Evolutionary conservation across 2,888 invertebrate species (phyloP).

Genomic region (Cantharis lateralis): DNA sequence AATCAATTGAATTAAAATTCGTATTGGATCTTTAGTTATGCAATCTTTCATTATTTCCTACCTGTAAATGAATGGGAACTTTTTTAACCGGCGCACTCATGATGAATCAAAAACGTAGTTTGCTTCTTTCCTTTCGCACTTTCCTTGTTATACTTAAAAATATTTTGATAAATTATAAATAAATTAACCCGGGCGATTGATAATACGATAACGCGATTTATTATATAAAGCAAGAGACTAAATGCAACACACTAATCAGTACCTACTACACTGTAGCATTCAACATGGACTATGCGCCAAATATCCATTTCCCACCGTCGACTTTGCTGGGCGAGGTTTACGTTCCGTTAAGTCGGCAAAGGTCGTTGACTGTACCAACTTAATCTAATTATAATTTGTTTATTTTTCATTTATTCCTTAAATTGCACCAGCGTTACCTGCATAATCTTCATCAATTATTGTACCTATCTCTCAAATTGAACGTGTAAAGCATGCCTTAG

Average conservation of each 20-base stretch:
- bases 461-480: background rate
- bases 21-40: slow-evolving; percentile 15
- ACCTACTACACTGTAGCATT: background rate
- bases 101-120: slow-evolving; percentile 7
- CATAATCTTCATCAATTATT: background rate
- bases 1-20: slow-evolving; percentile 4
- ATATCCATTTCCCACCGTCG: slow-evolving; percentile 11
- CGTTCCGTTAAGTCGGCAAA: slow-evolving; percentile 16
- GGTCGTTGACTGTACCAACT: slow-evolving; percentile 8
- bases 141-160: background rate
- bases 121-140: background rate
- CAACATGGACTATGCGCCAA: slow-evolving; percentile 8
- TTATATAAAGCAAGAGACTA: background rate
- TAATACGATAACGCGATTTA: background rate
- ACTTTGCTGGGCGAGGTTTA: slow-evolving; percentile 25
- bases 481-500: background rate
- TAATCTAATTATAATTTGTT: background rate
- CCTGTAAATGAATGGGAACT: slow-evolving; percentile 92
- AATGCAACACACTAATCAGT: background rate
- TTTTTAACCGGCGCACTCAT: slow-evolving; percentile 90
- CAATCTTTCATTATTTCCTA: slow-evolving; percentile 54
- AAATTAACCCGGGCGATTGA: background rate
- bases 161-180: background rate
- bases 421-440: background rate
- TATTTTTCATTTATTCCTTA: background rate